Evolutionary conservation across 2,888 invertebrate genomes (phyloP).

Genomic region (Margaritifera margaritifera): DNA sequence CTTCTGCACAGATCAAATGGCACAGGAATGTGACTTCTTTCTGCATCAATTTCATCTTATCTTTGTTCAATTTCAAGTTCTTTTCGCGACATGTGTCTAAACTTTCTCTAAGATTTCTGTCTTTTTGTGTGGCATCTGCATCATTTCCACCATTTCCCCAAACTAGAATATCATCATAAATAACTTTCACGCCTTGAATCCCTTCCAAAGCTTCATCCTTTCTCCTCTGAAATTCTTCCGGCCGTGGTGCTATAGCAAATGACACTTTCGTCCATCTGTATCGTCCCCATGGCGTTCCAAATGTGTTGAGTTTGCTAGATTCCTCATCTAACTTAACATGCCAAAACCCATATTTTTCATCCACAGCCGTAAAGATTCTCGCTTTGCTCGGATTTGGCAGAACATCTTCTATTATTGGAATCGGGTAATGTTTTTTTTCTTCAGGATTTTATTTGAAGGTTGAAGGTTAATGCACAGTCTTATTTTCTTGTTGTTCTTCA

Average conservation of each 20-base stretch:
- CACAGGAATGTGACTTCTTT: no score
- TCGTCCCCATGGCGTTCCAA: no score
- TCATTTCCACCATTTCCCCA: conserved; percentile 23
- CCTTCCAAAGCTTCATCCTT: conserved; percentile 6
- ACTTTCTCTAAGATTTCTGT: not conserved
- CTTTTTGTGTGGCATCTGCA: not conserved
- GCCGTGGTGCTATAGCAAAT: no score
- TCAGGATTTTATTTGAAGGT: conserved; percentile 20
- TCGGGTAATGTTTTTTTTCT: conserved; percentile 21
- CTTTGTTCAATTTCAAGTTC: no score
- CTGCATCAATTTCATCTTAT: no score
- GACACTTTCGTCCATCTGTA: no score
- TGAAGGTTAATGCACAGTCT: no score
- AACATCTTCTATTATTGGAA: conserved; percentile 13
- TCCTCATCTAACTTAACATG: conserved; percentile 26
- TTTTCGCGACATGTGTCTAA: no score
- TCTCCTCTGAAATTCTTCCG: no score
- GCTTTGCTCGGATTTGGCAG: conserved; percentile 13
- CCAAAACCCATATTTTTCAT: conserved; percentile 30
- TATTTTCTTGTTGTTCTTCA: no score
- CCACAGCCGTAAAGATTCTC: conserved; percentile 8
- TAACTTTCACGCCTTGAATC: conserved; percentile 17
- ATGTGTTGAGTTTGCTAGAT: conserved; percentile 11
- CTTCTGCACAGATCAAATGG: no score
- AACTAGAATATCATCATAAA: conserved; percentile 30